Evolutionary conservation across 1,140 invertebrate species (phyloP).

Genomic region (Helicoverpa armigera): DNA sequence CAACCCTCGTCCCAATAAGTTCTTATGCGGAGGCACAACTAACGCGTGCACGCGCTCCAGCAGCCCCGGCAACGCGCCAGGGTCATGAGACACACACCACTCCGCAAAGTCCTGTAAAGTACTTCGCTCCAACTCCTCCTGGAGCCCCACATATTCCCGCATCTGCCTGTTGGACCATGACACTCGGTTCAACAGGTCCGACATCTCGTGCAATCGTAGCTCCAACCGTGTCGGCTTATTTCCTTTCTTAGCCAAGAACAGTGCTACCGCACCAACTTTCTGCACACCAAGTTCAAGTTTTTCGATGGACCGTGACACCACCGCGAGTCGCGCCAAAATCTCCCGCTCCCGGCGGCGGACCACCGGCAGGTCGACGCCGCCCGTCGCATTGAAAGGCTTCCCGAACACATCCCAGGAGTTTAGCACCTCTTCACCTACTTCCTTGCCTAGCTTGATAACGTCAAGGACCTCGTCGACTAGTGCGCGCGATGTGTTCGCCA

Average conservation of each 20-base stretch:
- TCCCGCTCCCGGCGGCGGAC: conserved; percentile 86
- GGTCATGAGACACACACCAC: conserved; percentile 89
- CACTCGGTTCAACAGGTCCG: conserved; percentile 87
- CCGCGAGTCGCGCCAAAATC: conserved; percentile 83
- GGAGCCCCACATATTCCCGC: conserved; percentile 84
- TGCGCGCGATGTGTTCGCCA: conserved; percentile 65
- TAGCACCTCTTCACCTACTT: conserved; percentile 87
- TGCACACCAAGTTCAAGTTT: conserved; percentile 68
- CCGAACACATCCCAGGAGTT: conserved; percentile 89
- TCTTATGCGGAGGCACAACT: conserved; percentile 81
- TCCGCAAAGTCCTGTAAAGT: conserved; percentile 91
- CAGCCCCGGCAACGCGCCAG: conserved; percentile 88
- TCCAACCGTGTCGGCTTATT: conserved; percentile 84
- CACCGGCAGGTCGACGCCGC: conserved; percentile 87
- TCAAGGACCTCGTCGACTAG: conserved; percentile 88
- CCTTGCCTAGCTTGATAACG: conserved; percentile 88
- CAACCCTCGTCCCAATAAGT: conserved; percentile 80
- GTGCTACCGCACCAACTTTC: conserved; percentile 67
- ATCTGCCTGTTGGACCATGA: conserved; percentile 87
- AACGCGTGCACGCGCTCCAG: conserved; percentile 89
- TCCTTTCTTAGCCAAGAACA: conserved; percentile 78
- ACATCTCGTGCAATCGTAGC: conserved; percentile 87
- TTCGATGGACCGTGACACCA: conserved; percentile 81
- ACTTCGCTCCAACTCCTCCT: conserved; percentile 87
- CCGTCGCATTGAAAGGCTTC: conserved; percentile 83